Percentiles rank a stretch among this genome's conserved stretches.
These are phyloP conservation scores for Brachionus calyciflorus DNA, from an alignment of 1,140 invertebrate species.

Conservation along the genomic window DNA sequence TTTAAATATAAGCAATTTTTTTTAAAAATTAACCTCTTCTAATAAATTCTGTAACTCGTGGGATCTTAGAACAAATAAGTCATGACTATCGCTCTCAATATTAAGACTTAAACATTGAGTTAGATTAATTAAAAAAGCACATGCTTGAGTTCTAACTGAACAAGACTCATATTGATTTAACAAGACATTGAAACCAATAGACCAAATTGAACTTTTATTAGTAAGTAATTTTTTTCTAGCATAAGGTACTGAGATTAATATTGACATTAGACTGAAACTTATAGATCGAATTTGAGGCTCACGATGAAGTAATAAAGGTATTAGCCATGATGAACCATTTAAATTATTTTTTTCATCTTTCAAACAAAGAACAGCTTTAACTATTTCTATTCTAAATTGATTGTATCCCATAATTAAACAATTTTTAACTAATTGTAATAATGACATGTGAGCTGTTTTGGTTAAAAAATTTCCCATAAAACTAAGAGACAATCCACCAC, in stretches of 20 bases:
- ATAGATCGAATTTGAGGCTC: constrained; percentile 36
- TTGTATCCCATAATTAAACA: background rate
- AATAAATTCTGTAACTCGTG: background rate
- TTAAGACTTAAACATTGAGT: background rate
- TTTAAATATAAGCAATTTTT: constrained; percentile 29
- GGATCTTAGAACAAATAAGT: background rate
- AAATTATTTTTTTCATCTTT: constrained; percentile 40
- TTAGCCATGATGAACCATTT: constrained; percentile 27
- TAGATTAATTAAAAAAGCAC: constrained; percentile 41
- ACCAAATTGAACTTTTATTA: background rate
- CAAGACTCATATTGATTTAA: constrained; percentile 28
- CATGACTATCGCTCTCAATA: background rate
- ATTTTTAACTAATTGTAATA: constrained; percentile 30
- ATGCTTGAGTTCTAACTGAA: constrained; percentile 35
- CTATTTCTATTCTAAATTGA: background rate
- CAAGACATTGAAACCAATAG: constrained; percentile 2
- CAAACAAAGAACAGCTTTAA: background rate
- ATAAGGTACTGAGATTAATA: background rate
- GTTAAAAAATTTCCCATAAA: constrained; percentile 44
- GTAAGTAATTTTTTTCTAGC: constrained; percentile 4
- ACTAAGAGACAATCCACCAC: constrained; percentile 22
- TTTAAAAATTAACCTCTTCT: constrained; percentile 37
- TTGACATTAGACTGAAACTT: constrained; percentile 27
- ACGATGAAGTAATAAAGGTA: constrained; percentile 26
- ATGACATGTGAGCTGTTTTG: constrained; percentile 31